These are phyloP conservation scores for Teleogryllus oceanicus DNA, from an alignment of 2,888 invertebrate genomes.

Conservation along the genomic window DNA sequence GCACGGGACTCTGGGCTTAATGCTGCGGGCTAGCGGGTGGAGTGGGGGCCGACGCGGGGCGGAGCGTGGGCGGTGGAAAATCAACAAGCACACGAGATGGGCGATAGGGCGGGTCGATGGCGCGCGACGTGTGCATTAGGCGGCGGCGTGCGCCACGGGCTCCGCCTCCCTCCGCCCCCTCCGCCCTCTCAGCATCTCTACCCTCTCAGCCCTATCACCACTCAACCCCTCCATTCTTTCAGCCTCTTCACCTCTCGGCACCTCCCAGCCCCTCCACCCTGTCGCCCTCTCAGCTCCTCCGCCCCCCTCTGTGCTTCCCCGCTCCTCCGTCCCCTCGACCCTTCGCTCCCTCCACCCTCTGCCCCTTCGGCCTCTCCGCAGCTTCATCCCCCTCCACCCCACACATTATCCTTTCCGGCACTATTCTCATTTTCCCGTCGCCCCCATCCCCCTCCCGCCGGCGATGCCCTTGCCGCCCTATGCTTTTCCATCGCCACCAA, in stretches of 20 bases:
- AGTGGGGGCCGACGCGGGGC: neutral
- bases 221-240: neutral
- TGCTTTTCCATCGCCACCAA: no score
- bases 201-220: neutral
- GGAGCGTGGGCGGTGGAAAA: neutral
- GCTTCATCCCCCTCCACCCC: no score
- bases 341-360: neutral
- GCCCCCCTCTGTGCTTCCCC: neutral
- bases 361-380: no score
- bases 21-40: neutral
- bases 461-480: no score
- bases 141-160: neutral
- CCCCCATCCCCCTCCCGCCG: no score
- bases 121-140: constrained; percentile 5
- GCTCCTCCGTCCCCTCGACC: neutral
- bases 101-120: neutral
- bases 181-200: neutral
- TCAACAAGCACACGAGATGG: constrained; percentile 10
- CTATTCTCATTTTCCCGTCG: no score
- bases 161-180: neutral
- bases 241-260: no score
- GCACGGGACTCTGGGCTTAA: no score
- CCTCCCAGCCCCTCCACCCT: no score
- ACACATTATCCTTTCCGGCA: no score
- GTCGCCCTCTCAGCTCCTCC: no score